Evolutionary conservation across 1,140 invertebrate species (phyloP).

Genomic region (Samia ricini): DNA sequence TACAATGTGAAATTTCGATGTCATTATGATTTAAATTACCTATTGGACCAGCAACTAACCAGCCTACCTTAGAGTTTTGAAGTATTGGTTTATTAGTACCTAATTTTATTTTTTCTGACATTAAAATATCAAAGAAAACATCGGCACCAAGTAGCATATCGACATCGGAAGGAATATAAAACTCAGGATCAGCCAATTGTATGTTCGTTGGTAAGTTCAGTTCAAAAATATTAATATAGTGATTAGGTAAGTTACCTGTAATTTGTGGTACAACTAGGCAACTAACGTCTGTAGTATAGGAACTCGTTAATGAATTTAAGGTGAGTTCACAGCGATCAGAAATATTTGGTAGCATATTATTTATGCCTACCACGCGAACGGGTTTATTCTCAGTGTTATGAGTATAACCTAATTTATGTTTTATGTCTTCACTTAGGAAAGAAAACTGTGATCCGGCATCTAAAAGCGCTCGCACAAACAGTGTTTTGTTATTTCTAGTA

Average conservation of each 20-base stretch:
- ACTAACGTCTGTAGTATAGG: not conserved
- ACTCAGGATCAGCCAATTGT: constrained; percentile 26
- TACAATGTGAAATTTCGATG: constrained; percentile 3
- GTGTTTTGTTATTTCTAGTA: not conserved
- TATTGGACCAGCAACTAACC: constrained; percentile 26
- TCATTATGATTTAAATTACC: constrained; percentile 17
- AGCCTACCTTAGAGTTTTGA: constrained; percentile 22
- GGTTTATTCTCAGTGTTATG: too few relatives aligned
- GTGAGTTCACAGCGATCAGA: too few relatives aligned
- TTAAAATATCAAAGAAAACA: constrained; percentile 30
- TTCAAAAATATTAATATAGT: constrained; percentile 10
- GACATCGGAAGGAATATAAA: constrained; percentile 17
- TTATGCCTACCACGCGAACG: too few relatives aligned
- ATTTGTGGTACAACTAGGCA: constrained; percentile 24
- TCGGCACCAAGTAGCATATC: constrained; percentile 31
- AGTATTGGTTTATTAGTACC: constrained; percentile 21
- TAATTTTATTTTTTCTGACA: constrained; percentile 19
- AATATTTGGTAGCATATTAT: too few relatives aligned
- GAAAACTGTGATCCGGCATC: too few relatives aligned
- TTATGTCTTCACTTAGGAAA: too few relatives aligned
- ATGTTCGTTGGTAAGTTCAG: constrained; percentile 20
- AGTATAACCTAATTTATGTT: too few relatives aligned
- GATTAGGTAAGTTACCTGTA: constrained; percentile 16
- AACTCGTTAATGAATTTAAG: too few relatives aligned
- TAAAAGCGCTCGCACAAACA: too few relatives aligned